These are phyloP conservation scores for Crotalus horridus DNA, from an alignment of 2,113 vertebrate genomes.

Conservation along the genomic window DNA sequence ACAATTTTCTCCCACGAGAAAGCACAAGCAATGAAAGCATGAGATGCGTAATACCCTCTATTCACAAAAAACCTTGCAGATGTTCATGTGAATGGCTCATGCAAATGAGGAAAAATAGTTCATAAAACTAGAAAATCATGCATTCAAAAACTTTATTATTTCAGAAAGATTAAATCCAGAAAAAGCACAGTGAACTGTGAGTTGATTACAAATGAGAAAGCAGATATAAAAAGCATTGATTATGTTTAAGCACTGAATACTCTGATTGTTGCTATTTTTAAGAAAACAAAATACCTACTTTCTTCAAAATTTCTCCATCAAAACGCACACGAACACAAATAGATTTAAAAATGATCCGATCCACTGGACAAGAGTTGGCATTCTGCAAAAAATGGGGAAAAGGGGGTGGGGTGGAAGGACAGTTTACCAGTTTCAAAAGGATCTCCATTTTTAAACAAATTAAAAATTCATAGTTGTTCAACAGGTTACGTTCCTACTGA, in stretches of 20 bases:
- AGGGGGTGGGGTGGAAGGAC: background rate
- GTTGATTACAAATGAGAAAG: background rate
- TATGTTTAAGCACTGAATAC: background rate
- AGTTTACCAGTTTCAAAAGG: background rate
- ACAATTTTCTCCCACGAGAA: no score
- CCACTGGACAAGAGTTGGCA: conserved; percentile 94
- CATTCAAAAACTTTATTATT: background rate
- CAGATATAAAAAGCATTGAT: background rate
- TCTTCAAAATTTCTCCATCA: conserved; percentile 86
- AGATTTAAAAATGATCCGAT: conserved; percentile 83
- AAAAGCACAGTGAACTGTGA: background rate
- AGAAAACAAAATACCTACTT: conserved; percentile 68
- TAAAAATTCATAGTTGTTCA: background rate
- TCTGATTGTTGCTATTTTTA: background rate
- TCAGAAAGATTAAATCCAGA: background rate
- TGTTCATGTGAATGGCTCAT: background rate
- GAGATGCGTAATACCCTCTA: background rate
- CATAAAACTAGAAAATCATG: background rate
- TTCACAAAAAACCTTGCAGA: background rate
- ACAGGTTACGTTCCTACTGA: background rate
- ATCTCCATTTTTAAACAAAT: background rate
- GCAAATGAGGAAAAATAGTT: background rate
- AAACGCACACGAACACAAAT: conserved; percentile 83
- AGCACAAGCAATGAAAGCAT: background rate
- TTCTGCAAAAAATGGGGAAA: conserved; percentile 72